Base-by-base conservation (phyloP, 2,113 vertebrate species). In the Notarius quadriscutis region DNA sequence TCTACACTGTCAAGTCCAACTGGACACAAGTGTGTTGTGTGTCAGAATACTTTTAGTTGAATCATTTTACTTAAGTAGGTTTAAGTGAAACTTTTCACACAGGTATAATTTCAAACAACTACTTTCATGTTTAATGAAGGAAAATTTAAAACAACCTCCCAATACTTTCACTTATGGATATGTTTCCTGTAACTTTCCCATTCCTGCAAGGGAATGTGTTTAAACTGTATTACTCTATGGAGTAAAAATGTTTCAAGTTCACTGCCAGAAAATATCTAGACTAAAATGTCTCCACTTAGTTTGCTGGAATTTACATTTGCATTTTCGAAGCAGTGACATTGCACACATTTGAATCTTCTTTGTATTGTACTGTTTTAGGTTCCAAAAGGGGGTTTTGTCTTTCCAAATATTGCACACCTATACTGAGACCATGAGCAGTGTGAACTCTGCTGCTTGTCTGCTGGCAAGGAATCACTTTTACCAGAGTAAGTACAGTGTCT, bases 391-490 rank as follows among this genome's bases (percentile, higher is more conserved):
- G 72, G 15, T 50, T 55, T 71, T 12, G 50, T 17, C 1, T 85
- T 74, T 88, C 18, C 57, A 87, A 90, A 80, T 87, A 80, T 85
- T 60, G 81, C 53, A 1, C 6, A 4, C 30, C 25, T 30, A 85
- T n/a, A 81, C 63, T 50, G 51, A 50, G 69, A 89, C 34, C 91
- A 95, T 94, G 94, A 93, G 91, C 89, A 92, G 91, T 41, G 92
- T 95, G 83, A 94, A 94, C 89, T 93, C 95, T 74, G 93, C 94
- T 12, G 93, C 92, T 82, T 93, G 93, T 86, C 86, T 95, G 81
- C 92, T 94, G 2, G 93, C 94, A 83, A 84, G 91, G 48, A 95
- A 93, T 83, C 89, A 92, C 79, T 95, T 95, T 88, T 93, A 94
- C 90, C 92, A 90, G 88, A 92, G 94, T 95, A 93, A 75, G 88